These are phyloP conservation scores for Drosophila picticornis DNA, from an alignment of 2,888 invertebrate species.

Conservation along the genomic window DNA sequence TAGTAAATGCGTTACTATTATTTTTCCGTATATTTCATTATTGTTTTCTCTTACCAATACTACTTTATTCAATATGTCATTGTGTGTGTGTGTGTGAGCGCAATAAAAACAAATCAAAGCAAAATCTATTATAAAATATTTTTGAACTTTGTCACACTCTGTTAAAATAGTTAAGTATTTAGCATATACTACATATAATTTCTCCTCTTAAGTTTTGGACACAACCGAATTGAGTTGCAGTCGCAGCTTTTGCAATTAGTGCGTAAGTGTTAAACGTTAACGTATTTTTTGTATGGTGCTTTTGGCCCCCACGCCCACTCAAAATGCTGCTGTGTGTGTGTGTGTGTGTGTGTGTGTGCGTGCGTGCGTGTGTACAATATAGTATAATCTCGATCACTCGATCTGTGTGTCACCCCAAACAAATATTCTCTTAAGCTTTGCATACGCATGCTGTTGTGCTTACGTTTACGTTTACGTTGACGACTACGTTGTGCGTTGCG, in stretches of 20 bases:
- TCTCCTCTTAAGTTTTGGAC: slow-evolving; percentile 50
- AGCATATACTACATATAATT: slow-evolving; percentile 43
- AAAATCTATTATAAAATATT: slow-evolving; percentile 22
- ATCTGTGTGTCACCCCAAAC: slow-evolving; percentile 49
- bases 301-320: slow-evolving; percentile 58
- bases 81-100: slow-evolving; percentile 40
- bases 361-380: slow-evolving; percentile 34
- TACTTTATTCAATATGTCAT: slow-evolving; percentile 27
- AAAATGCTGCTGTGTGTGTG: slow-evolving; percentile 33
- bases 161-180: slow-evolving; percentile 51
- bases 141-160: slow-evolving; percentile 61
- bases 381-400: slow-evolving; percentile 49
- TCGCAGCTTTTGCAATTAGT: slow-evolving; percentile 65
- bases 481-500: slow-evolving; percentile 35
- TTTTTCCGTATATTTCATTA: slow-evolving; percentile 32
- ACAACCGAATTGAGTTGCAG: slow-evolving; percentile 35
- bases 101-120: slow-evolving; percentile 30
- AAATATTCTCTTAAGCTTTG: slow-evolving; percentile 54
- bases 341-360: neutral
- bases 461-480: slow-evolving; percentile 47
- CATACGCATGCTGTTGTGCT: slow-evolving; percentile 62
- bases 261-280: slow-evolving; percentile 57
- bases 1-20: slow-evolving; percentile 45
- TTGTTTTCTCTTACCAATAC: slow-evolving; percentile 27
- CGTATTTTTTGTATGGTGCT: slow-evolving; percentile 60